Conservation (phyloP, 1,140 invertebrate genomes). For the Aphaenogaster rudis region DNA sequence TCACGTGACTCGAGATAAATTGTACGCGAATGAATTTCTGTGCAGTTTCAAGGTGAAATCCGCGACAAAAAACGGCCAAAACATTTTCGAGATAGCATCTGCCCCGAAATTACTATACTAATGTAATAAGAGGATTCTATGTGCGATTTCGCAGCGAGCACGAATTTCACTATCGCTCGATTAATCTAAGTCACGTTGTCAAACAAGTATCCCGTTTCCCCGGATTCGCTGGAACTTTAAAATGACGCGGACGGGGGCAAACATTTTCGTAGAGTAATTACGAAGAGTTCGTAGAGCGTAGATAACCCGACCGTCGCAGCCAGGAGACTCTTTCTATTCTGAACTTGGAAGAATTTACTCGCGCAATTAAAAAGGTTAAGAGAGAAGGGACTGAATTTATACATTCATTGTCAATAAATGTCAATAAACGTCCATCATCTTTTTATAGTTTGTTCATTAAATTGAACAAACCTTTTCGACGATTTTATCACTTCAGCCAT, state of each 20-base stretch:
- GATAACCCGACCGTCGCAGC: conserved; percentile 33
- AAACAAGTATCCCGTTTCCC: conserved; percentile 47
- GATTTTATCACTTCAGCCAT: neutral
- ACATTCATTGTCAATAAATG: neutral
- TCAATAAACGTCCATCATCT: neutral
- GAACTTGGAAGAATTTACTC: conserved; percentile 36
- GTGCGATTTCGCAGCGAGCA: conserved; percentile 11
- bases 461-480: neutral
- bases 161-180: conserved; percentile 61
- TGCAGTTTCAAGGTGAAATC: neutral
- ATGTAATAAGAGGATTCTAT: conserved; percentile 34
- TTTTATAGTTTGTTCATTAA: neutral
- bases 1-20: neutral
- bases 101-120: conserved; percentile 28
- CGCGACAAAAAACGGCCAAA: neutral
- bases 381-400: neutral
- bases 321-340: conserved; percentile 1
- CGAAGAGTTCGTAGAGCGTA: conserved; percentile 28
- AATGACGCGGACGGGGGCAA: conserved; percentile 40
- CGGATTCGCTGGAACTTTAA: conserved; percentile 50
- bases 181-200: conserved; percentile 68
- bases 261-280: conserved; percentile 60
- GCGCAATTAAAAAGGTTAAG: conserved; percentile 46
- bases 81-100: conserved; percentile 4
- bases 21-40: neutral